Conservation (phyloP, 2,797 vertebrate genomes). For the Emydoidea blandingii region DNA sequence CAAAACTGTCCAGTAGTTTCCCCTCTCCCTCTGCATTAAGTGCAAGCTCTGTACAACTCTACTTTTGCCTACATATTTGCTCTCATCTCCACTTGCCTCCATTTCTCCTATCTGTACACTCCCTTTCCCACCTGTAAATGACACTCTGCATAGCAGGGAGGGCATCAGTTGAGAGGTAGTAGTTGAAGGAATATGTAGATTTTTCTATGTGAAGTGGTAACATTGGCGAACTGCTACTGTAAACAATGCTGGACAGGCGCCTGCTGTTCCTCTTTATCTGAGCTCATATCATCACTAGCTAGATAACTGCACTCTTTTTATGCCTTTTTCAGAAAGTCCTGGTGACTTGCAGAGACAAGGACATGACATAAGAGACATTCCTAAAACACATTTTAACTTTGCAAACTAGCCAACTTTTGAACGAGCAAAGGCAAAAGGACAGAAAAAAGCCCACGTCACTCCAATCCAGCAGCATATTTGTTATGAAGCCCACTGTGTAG, state of each 20-base stretch:
- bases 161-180: no score
- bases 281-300: background rate
- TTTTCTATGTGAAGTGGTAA: background rate
- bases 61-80: background rate
- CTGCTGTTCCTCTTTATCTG: constrained; percentile 32
- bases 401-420: background rate
- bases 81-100: background rate
- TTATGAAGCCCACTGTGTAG: constrained; percentile 12
- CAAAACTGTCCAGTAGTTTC: background rate
- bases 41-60: background rate
- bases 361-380: constrained; percentile 5
- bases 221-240: background rate
- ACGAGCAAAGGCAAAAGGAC: background rate
- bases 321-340: background rate
- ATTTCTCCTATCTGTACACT: background rate
- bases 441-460: background rate
- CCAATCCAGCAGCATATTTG: constrained; percentile 3
- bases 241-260: background rate
- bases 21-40: background rate
- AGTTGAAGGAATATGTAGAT: background rate
- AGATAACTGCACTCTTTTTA: background rate
- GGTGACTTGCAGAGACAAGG: constrained; percentile 15
- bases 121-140: accelerated
- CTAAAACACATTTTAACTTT: background rate
- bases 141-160: background rate